Conservation (phyloP, 2,113 vertebrate genomes). For the Peromyscus californicus region DNA sequence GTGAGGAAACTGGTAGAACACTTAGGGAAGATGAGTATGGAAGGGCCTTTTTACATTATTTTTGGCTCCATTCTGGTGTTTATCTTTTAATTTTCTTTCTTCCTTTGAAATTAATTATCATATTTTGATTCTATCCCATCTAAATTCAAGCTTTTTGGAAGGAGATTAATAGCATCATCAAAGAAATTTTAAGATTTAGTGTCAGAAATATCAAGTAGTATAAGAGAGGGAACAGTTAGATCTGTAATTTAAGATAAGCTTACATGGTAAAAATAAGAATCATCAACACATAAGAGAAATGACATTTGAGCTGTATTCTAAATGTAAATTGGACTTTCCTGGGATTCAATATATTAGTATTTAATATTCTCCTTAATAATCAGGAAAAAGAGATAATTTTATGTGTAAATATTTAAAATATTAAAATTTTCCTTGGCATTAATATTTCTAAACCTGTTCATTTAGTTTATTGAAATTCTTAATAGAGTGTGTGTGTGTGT, state of each 20-base stretch:
- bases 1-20: slow-evolving; percentile 62
- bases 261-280: neutral
- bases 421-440: neutral
- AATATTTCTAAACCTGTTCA: neutral
- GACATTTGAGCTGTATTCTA: neutral
- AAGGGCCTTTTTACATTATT: slow-evolving; percentile 58
- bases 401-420: neutral
- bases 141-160: slow-evolving; percentile 66
- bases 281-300: neutral
- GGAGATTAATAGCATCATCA: neutral
- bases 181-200: slow-evolving; percentile 38
- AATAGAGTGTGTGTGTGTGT: neutral
- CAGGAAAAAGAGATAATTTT: neutral
- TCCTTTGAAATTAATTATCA: slow-evolving; percentile 58
- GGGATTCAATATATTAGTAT: slow-evolving; percentile 9
- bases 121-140: slow-evolving; percentile 39
- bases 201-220: neutral
- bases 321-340: neutral
- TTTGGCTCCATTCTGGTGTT: slow-evolving; percentile 62
- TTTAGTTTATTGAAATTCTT: neutral
- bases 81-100: slow-evolving; percentile 47
- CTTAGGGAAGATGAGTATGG: slow-evolving; percentile 61
- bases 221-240: slow-evolving; percentile 19
- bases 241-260: neutral
- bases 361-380: neutral